A percentile compares a stretch with the other conserved stretches of the same genome.
Conservation (phyloP, 2,113 vertebrate species). For the Tachysurus fulvidraco region DNA sequence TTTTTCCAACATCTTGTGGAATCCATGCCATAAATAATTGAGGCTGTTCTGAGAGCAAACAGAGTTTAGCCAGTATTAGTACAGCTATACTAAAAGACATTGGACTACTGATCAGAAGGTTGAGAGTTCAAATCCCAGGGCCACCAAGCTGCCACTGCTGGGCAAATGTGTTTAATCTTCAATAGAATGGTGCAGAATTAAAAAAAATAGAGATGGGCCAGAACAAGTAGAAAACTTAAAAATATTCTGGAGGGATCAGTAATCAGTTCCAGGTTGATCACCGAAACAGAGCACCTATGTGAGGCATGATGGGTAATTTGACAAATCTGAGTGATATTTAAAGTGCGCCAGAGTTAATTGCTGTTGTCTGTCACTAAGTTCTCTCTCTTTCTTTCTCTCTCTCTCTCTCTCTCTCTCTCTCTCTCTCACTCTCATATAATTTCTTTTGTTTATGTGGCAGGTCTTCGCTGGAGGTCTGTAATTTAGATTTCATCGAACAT, state of each 20-base stretch:
- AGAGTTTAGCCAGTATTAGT: too few species aligned
- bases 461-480: conserved; percentile 43
- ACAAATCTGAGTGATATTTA: conserved; percentile 38
- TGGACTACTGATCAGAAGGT: too few species aligned
- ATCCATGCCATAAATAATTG: too few species aligned
- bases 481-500: conserved; percentile 57
- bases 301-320: conserved; percentile 41
- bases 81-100: too few species aligned
- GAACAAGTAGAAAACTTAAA: neutral
- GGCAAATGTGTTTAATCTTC: neutral
- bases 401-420: conserved; percentile 10
- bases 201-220: neutral
- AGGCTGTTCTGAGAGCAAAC: too few species aligned
- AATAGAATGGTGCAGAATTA: neutral
- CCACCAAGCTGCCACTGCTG: too few species aligned
- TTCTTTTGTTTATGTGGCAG: conserved; percentile 54
- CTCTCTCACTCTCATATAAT: conserved; percentile 1
- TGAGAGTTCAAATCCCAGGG: too few species aligned
- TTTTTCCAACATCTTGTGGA: too few species aligned
- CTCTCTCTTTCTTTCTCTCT: conserved; percentile 21
- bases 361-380: conserved; percentile 47
- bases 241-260: neutral
- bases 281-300: conserved; percentile 17
- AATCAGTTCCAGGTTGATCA: neutral
- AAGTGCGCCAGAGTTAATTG: conserved; percentile 50